Evolutionary conservation across 1,140 invertebrate species (phyloP).

Genomic region (Drosophila kepulauana): DNA sequence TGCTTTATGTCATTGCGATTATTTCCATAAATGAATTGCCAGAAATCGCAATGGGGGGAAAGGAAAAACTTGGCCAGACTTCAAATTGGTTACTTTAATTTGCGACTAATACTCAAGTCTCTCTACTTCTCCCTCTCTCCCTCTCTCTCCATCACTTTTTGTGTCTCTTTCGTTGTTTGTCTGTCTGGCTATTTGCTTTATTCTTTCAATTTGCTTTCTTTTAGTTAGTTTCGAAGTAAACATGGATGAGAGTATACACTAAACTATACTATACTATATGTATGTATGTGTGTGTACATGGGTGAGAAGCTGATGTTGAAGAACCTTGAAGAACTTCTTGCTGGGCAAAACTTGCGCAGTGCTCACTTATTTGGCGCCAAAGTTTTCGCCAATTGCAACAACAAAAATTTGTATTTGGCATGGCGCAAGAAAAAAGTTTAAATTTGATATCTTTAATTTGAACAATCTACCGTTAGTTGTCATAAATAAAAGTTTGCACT

Average conservation of each 20-base stretch:
- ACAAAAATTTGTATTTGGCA: slow-evolving; percentile 34
- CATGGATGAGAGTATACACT: slow-evolving; percentile 23
- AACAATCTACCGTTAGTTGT: slow-evolving; percentile 37
- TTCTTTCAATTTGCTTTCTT: slow-evolving; percentile 57
- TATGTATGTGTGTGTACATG: slow-evolving; percentile 17
- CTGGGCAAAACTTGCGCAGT: slow-evolving; percentile 34
- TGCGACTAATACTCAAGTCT: slow-evolving; percentile 20
- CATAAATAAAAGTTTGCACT: slow-evolving; percentile 55
- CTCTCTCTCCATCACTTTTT: too few species aligned
- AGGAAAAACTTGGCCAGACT: neutral
- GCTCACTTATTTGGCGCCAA: slow-evolving; percentile 70
- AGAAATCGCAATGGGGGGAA: slow-evolving; percentile 54
- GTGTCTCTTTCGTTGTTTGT: slow-evolving; percentile 9
- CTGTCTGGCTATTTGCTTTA: slow-evolving; percentile 57
- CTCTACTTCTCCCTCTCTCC: neutral
- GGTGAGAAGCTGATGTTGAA: slow-evolving; percentile 3
- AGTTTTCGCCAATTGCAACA: slow-evolving; percentile 67
- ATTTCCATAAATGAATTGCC: slow-evolving; percentile 27
- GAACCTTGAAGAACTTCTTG: slow-evolving; percentile 37
- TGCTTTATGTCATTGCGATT: slow-evolving; percentile 5
- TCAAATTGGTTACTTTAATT: slow-evolving; percentile 34
- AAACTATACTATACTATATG: slow-evolving; percentile 1
- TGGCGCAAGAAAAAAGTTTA: slow-evolving; percentile 34
- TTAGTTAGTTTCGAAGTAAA: slow-evolving; percentile 66
- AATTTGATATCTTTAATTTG: slow-evolving; percentile 73